These are phyloP conservation scores for Thereva unica DNA, from an alignment of 2,888 invertebrate species.

Conservation along the genomic window DNA sequence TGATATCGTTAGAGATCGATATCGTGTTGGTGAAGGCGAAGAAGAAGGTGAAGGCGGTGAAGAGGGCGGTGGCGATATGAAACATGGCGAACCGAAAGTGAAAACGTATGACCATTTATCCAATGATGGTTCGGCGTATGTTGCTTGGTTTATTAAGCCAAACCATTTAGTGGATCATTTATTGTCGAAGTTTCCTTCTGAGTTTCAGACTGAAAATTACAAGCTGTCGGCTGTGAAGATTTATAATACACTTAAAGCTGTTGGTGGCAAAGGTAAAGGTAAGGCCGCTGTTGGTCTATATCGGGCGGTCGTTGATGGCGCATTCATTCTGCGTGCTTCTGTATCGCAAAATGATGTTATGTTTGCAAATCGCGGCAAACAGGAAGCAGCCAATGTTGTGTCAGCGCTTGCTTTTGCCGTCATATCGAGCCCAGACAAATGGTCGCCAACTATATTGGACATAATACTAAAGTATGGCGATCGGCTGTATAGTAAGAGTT, in stretches of 20 bases:
- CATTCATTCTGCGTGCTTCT: conserved; percentile 43
- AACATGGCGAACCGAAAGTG: not conserved
- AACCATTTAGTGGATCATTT: conserved; percentile 43
- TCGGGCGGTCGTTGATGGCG: conserved; percentile 5
- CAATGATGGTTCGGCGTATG: conserved; percentile 42
- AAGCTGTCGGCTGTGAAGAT: conserved; percentile 38
- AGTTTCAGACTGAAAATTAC: conserved; percentile 39
- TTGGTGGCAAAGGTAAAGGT: not conserved
- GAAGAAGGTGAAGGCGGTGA: conserved; percentile 50
- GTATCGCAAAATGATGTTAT: conserved; percentile 44
- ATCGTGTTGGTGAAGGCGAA: conserved; percentile 51
- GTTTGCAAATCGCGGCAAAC: conserved; percentile 56
- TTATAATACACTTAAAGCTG: conserved; percentile 1
- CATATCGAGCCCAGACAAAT: conserved; percentile 63
- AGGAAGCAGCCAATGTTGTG: conserved; percentile 63
- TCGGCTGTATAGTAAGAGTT: conserved; percentile 60
- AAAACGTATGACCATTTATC: conserved; percentile 3
- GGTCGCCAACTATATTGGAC: conserved; percentile 64
- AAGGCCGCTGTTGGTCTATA: not conserved
- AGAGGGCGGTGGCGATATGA: conserved; percentile 27
- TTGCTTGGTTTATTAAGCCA: conserved; percentile 43
- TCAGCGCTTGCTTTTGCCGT: conserved; percentile 65
- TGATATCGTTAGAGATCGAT: conserved; percentile 49
- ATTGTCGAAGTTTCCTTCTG: conserved; percentile 39
- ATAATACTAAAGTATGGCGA: conserved; percentile 68